These are phyloP conservation scores for Pangasius krempfi DNA, from an alignment of 2,797 vertebrate species.

Conservation along the genomic window DNA sequence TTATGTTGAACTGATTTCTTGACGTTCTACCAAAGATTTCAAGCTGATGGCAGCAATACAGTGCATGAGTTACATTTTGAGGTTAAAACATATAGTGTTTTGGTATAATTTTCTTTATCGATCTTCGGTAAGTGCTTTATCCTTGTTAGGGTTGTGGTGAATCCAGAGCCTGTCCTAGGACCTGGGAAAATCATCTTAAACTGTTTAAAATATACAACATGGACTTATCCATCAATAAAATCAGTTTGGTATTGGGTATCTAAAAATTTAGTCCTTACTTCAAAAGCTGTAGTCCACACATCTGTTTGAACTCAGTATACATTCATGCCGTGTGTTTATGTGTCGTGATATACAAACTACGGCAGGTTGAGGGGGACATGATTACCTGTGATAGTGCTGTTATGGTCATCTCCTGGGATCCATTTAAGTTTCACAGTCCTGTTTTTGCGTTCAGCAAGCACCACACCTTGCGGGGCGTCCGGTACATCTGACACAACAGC, in stretches of 20 bases:
- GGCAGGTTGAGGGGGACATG: neutral
- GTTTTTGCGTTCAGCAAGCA: conserved; percentile 82
- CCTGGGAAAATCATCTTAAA: neutral
- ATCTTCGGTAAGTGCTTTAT: neutral
- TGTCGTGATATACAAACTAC: neutral
- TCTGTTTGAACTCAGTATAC: neutral
- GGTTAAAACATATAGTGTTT: neutral
- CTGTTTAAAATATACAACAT: neutral
- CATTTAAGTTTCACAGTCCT: conserved; percentile 87
- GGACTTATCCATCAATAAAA: neutral
- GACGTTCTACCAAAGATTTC: neutral
- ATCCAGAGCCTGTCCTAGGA: neutral
- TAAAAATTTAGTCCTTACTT: neutral
- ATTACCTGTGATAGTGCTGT: conserved; percentile 87
- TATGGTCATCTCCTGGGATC: conserved; percentile 85
- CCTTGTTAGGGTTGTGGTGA: neutral
- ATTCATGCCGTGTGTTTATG: conserved; percentile 43
- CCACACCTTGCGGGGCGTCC: conserved; percentile 82
- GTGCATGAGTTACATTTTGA: neutral
- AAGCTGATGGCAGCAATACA: neutral
- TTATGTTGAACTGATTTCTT: neutral
- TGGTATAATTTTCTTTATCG: neutral
- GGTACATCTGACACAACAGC: conserved; percentile 82
- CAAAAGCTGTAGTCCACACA: neutral
- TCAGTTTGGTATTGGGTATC: neutral